phyloP scores from a whole-genome alignment of 2,113 vertebrate genomes.

The Podarcis muralis region DNA sequence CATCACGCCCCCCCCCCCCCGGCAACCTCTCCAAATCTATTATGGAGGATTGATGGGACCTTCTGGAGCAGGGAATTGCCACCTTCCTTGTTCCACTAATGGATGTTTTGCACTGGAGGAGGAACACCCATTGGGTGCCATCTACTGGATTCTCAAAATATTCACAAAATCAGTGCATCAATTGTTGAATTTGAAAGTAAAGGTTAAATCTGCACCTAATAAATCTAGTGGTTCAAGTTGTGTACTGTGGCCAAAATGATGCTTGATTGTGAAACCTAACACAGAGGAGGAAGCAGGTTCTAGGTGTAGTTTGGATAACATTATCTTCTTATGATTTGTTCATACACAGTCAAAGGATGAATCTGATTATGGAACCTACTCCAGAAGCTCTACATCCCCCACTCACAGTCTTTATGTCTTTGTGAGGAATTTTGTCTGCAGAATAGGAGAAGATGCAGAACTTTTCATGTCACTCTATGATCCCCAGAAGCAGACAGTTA shows the following conservation, averaged over 20 bases:
- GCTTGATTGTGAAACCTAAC: not conserved
- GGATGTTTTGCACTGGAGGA: too few relatives aligned
- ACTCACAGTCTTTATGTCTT: constrained; percentile 97
- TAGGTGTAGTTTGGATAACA: not conserved
- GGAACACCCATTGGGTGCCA: too few relatives aligned
- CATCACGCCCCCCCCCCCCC: too few relatives aligned
- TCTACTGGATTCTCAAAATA: not conserved
- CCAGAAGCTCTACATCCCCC: constrained; percentile 90
- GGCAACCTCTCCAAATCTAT: too few relatives aligned
- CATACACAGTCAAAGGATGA: constrained; percentile 85
- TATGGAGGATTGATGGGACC: too few relatives aligned
- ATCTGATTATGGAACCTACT: constrained; percentile 85
- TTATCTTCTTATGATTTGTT: constrained; percentile 21
- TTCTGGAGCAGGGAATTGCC: too few relatives aligned
- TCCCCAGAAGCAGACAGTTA: constrained; percentile 85
- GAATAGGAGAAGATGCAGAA: constrained; percentile 95
- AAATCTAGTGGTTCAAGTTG: not conserved
- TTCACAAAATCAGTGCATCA: not conserved
- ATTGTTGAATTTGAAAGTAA: not conserved
- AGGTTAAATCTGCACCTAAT: not conserved
- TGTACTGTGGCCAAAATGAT: not conserved
- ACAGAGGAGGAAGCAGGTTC: not conserved
- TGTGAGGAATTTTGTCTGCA: constrained; percentile 96
- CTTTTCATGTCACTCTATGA: constrained; percentile 99
- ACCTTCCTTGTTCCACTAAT: too few relatives aligned